Evolutionary conservation across 2,888 invertebrate species (phyloP), one percentile per base, ranked within the genome.

Genomic region (Cantharis lateralis): DNA sequence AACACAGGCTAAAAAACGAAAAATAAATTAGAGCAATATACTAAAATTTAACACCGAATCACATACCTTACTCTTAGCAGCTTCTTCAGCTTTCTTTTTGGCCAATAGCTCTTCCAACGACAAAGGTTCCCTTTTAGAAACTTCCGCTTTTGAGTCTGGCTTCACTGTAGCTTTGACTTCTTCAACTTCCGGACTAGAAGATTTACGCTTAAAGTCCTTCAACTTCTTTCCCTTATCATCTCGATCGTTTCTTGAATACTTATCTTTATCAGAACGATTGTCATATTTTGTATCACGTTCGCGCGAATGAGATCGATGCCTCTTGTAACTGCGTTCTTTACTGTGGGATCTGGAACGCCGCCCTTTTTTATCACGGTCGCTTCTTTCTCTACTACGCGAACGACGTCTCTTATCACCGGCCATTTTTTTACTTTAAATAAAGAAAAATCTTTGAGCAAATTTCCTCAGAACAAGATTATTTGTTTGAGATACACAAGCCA

Each of bases 1-100:
- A 99, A 99, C 28, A 98, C 97, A 0, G 99, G 99, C 90, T 92
- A 81, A 71, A 88, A 86, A 3, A 11, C n/a, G 26, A 72, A 79
- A 63, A 24, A 11, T 4, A 28, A 15, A 73, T 15, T 62, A 66
- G 20, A 15, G 61, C 61, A 28, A 15, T 48, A 26, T 4, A 15
- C 62, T 24, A 15, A 13, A 24, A 63, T 61, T 48, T 71, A 69
- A 48, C 13, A 15, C 2, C 62, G 69, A 66, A 61, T 15, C 16
- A 66, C 71, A 76, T 87, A 92, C 93, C 88, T 98, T 99, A 83
- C 97, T 96, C 71, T 96, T 92, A 1, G 96, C 97, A 84, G 95
- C 96, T 87, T 98, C 98, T 86, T 98, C 98, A 0, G 96, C 96
- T 86, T 99, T 98, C 86, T 98, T 98, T 88, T 98, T 98, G 0